phyloP scores from a whole-genome alignment of 2,113 vertebrate species.

The Irena cyanogastra region DNA sequence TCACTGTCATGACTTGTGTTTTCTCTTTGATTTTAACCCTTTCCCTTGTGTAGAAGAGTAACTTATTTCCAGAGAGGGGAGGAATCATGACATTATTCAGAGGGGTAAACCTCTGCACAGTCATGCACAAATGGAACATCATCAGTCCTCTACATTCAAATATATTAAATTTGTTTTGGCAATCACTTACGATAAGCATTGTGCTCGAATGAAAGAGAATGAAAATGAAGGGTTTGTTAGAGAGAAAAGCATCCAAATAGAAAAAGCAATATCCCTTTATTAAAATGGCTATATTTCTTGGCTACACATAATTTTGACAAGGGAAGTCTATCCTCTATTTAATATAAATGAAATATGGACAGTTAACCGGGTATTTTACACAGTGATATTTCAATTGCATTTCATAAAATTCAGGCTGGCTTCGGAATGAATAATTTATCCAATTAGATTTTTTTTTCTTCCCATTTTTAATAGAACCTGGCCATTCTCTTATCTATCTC shows the following conservation, averaged over 20 bases:
- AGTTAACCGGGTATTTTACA: conserved; percentile 10
- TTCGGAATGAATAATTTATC: conserved; percentile 22
- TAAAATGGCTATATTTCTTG: conserved; percentile 10
- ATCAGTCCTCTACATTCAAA: neutral
- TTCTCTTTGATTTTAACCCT: neutral
- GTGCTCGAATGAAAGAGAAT: neutral
- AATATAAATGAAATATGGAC: conserved; percentile 2
- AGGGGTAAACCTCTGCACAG: neutral
- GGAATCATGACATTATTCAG: neutral
- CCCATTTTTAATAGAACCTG: neutral
- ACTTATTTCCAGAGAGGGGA: neutral
- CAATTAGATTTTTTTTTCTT: neutral
- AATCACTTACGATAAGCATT: neutral
- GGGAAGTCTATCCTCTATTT: neutral
- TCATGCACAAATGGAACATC: neutral
- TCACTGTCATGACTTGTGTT: neutral
- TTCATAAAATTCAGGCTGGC: neutral
- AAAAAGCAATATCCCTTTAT: neutral
- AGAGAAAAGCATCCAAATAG: neutral
- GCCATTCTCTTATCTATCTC: neutral
- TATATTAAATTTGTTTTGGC: neutral
- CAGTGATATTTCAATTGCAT: conserved; percentile 14
- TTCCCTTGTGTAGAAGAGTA: neutral
- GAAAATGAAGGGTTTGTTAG: neutral
- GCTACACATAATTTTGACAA: neutral